Evolutionary conservation across 2,113 vertebrate genomes (phyloP).

Genomic region (Australoheros scitulus): DNA sequence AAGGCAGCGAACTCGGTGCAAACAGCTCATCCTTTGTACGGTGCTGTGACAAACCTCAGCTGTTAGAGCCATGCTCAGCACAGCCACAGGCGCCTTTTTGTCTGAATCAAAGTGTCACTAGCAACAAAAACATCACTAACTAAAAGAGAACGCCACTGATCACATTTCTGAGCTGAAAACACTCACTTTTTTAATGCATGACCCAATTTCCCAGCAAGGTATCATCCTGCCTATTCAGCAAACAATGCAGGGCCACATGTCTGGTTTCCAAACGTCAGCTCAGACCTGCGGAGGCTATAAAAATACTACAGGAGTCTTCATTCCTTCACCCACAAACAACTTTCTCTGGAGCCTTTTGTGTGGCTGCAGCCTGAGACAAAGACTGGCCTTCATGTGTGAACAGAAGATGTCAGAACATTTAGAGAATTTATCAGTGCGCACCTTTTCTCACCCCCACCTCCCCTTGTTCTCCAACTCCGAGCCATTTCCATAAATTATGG

Average conservation of each 20-base stretch:
- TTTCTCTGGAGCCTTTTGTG: not conserved
- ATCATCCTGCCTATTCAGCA: not conserved
- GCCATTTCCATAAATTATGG: slow-evolving; percentile 76
- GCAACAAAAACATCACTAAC: slow-evolving; percentile 16
- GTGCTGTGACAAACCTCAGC: not conserved
- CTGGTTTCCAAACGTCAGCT: not conserved
- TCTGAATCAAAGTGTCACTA: slow-evolving; percentile 57
- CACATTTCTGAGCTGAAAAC: not conserved
- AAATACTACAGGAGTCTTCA: not conserved
- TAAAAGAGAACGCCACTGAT: not conserved
- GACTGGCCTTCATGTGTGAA: not conserved
- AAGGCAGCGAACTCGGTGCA: not conserved
- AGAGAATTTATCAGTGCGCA: not conserved
- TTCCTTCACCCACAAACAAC: not conserved
- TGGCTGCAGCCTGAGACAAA: not conserved
- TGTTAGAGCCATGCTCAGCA: slow-evolving; percentile 6
- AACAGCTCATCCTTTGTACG: slow-evolving; percentile 33
- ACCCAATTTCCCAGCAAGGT: not conserved
- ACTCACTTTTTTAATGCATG: not conserved
- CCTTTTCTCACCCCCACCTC: slow-evolving; percentile 12
- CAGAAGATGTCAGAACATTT: not conserved
- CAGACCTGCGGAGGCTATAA: too few relatives aligned
- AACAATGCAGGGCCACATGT: not conserved
- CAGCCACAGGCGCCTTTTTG: slow-evolving; percentile 52
- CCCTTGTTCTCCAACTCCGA: slow-evolving; percentile 35